A percentile compares a stretch with the other conserved stretches of the same genome.
phyloP scores from a whole-genome alignment of 2,888 invertebrate genomes.

The Monochamus alternatus region DNA sequence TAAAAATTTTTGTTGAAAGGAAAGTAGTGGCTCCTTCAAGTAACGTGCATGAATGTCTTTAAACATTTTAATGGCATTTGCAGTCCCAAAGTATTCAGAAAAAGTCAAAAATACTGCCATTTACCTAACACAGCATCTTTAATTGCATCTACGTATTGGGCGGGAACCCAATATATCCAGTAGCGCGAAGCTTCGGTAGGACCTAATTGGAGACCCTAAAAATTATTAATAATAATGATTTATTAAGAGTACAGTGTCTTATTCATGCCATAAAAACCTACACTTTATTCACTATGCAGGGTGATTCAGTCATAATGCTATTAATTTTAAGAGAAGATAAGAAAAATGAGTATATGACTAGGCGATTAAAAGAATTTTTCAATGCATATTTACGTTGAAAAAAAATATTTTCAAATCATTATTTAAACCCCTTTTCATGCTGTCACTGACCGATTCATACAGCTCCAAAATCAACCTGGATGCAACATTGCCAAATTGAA shows the following conservation, averaged over 20 bases:
- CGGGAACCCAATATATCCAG: conserved; percentile 97
- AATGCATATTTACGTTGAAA: too few relatives aligned
- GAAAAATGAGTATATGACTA: too few relatives aligned
- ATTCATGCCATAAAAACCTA: too few relatives aligned
- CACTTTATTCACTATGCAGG: too few relatives aligned
- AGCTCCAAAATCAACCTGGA: too few relatives aligned
- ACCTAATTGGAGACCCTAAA: conserved; percentile 85
- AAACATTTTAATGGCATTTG: conserved; percentile 25
- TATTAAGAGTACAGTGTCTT: background rate
- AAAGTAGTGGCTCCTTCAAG: conserved; percentile 46
- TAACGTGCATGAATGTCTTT: conserved; percentile 33
- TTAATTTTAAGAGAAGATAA: too few relatives aligned
- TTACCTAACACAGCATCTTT: conserved; percentile 92
- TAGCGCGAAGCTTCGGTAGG: conserved; percentile 93
- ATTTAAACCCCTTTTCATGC: too few relatives aligned
- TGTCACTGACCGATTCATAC: too few relatives aligned
- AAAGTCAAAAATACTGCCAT: conserved; percentile 83
- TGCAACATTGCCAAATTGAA: too few relatives aligned
- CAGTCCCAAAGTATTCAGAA: conserved; percentile 6
- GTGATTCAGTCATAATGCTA: too few relatives aligned
- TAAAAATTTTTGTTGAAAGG: conserved; percentile 35
- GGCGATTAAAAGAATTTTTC: too few relatives aligned
- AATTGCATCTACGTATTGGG: conserved; percentile 91
- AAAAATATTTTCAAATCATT: too few relatives aligned
- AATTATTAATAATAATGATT: conserved; percentile 18